Base-by-base conservation (phyloP, 2,797 vertebrate genomes). In the Tinamus major region DNA sequence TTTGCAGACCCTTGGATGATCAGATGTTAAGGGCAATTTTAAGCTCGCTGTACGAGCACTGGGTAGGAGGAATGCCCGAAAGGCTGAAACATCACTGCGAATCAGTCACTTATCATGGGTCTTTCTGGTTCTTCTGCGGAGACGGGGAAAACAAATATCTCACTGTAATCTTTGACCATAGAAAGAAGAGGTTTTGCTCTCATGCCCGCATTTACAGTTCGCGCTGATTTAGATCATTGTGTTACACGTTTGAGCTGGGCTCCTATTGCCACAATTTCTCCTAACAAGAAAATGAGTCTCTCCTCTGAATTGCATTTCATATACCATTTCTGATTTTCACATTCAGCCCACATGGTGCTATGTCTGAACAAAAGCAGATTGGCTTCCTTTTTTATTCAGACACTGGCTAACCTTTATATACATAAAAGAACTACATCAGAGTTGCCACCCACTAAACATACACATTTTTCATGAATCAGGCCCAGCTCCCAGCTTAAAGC, bases 361-460 rank as follows among this genome's bases (percentile, higher is more conserved):
- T 78, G 93, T 77, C 87, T 93, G 95, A 93, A 94, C 87, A 94
- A 94, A 93, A 78, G 86, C 90, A 96, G 95, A 95, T 94, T 95
- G 95, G 75, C 86, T 96, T 94, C 84, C 83, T 90, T 92, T 95
- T 95, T 92, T 80, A 87, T 87, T 94, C 92, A 94, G 90, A 92
- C 61, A 89, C 65, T 89, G 67, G 79, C 87, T 96, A 92, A 95
- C 91, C 87, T 80, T 90, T 77, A 83, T 59, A 65, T 83, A 89
- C 74, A 95, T 90, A 85, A 87, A 93, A 93, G 69, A 91, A 72
- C 79, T 72, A 53, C 86, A 90, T 93, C 90, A 79, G 83, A 87
- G 92, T 95, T 94, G 31, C 86, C 84, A 37, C 90, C 90, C 72
- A 93, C 93, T 79, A 62, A 94, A 89, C 76, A 69, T 87, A 78